phyloP scores from a whole-genome alignment of 2,797 vertebrate genomes.

The Podarcis lilfordi region DNA sequence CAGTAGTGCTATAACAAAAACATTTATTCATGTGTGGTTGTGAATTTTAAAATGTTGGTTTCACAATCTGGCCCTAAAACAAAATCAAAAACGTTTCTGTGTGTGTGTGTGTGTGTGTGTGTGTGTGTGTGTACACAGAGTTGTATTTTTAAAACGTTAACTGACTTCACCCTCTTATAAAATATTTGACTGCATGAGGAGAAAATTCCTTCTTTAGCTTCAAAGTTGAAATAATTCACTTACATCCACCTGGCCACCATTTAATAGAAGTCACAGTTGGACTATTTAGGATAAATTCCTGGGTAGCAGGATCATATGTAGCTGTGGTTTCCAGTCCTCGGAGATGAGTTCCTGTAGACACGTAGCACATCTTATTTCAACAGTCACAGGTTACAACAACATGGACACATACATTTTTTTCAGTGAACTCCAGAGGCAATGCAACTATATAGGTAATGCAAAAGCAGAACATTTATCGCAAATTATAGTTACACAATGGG shows the following conservation, averaged over 20 bases:
- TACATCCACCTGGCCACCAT: conserved; percentile 99
- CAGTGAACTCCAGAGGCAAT: conserved; percentile 57
- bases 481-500: not conserved
- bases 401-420: conserved; percentile 20
- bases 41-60: not conserved
- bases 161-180: not conserved
- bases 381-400: conserved; percentile 12
- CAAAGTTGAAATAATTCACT: conserved; percentile 72
- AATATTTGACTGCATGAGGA: not conserved
- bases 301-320: conserved; percentile 91
- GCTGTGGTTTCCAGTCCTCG: conserved; percentile 96
- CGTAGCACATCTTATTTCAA: conserved; percentile 33
- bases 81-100: not conserved
- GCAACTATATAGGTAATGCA: not conserved
- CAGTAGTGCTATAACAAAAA: not conserved
- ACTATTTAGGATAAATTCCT: conserved; percentile 96
- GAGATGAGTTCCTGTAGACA: conserved; percentile 89
- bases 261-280: conserved; percentile 98
- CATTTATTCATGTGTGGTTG: not conserved
- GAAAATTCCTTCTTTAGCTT: not conserved
- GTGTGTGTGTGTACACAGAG: no score
- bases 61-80: not conserved
- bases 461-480: not conserved
- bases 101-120: no score
- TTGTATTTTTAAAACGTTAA: not conserved